These are phyloP conservation scores for Stictonetta naevosa DNA, from an alignment of 2,113 vertebrate genomes.

Conservation along the genomic window DNA sequence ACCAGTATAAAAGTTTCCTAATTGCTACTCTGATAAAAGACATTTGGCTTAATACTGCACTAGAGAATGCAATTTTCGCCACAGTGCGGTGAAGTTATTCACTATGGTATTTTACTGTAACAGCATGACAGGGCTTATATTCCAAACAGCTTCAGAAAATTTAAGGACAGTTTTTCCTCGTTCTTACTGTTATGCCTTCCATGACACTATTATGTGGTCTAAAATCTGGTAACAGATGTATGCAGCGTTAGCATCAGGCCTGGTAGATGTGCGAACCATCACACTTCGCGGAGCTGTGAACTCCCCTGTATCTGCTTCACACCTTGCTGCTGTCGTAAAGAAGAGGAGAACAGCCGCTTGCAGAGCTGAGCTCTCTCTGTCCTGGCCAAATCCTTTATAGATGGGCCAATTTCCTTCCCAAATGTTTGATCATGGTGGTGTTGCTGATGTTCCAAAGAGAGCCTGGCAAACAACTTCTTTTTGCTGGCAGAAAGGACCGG, in stretches of 20 bases:
- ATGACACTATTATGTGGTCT: not conserved
- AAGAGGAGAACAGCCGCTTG: not conserved
- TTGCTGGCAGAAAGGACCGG: not conserved
- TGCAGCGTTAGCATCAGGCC: not conserved
- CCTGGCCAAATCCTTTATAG: slow-evolving; percentile 25
- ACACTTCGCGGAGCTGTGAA: slow-evolving; percentile 1
- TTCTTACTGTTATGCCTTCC: not conserved
- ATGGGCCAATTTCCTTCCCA: slow-evolving; percentile 64
- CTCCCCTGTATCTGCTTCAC: slow-evolving; percentile 28
- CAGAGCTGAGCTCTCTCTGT: slow-evolving; percentile 4
- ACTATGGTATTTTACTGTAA: not conserved
- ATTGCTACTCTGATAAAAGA: not conserved
- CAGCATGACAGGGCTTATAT: not conserved
- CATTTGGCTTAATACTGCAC: not conserved
- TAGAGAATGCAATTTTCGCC: not conserved
- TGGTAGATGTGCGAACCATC: slow-evolving; percentile 32
- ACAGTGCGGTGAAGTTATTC: not conserved
- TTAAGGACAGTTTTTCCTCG: not conserved
- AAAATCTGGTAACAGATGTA: not conserved
- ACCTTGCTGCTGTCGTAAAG: slow-evolving; percentile 21
- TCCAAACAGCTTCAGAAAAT: slow-evolving; percentile 3
- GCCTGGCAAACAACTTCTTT: not conserved
- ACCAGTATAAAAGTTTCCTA: not conserved
- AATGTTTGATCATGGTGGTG: slow-evolving; percentile 54
- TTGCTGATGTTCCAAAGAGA: slow-evolving; percentile 30